Evolutionary conservation across 2,888 invertebrate species (phyloP).

Genomic region (Tipula vernalis): DNA sequence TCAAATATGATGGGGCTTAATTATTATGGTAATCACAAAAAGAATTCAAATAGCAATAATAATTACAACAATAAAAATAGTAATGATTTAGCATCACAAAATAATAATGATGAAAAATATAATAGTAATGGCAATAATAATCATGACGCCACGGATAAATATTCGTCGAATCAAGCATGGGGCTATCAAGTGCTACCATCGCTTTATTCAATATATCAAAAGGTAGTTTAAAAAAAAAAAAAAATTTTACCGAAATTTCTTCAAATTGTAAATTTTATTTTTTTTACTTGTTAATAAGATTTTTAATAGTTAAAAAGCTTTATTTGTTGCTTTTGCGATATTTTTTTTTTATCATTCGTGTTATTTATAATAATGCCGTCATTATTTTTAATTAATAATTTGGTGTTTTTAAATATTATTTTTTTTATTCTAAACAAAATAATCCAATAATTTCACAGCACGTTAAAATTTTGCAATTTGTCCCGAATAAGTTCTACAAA

Average conservation of each 20-base stretch:
- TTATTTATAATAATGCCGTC: neutral
- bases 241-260: neutral
- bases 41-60: constrained; percentile 13
- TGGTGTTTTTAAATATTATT: neutral
- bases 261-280: neutral
- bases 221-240: constrained; percentile 42
- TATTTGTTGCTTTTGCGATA: neutral
- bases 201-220: constrained; percentile 71
- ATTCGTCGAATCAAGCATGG: constrained; percentile 45
- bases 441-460: neutral
- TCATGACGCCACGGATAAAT: constrained; percentile 26
- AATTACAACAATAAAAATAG: constrained; percentile 18
- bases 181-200: constrained; percentile 76
- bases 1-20: constrained; percentile 36
- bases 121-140: constrained; percentile 15
- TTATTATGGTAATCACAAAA: constrained; percentile 17
- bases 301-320: neutral
- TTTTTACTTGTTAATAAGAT: neutral
- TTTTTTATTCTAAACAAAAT: neutral
- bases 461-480: neutral
- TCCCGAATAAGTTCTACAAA: neutral
- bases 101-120: constrained; percentile 16
- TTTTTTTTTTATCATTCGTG: neutral
- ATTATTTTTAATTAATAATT: neutral
- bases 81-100: constrained; percentile 6